Evolutionary conservation across 2,797 vertebrate species (phyloP).

Genomic region (Lindbergichthys nudifrons): DNA sequence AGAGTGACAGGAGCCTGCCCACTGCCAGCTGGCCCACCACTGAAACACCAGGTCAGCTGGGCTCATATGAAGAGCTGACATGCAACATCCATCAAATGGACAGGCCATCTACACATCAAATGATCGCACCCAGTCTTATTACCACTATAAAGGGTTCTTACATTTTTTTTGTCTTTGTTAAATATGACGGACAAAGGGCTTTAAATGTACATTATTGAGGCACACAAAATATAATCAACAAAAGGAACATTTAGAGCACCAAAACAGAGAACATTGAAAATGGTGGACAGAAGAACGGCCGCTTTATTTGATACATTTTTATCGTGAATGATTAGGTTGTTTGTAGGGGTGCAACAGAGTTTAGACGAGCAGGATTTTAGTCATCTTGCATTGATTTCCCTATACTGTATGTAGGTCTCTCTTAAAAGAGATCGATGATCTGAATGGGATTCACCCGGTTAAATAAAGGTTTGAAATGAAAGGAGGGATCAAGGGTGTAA

Average conservation of each 20-base stretch:
- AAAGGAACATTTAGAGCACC: background rate
- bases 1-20: constrained; percentile 52
- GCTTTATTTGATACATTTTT: background rate
- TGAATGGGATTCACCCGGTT: too few species aligned
- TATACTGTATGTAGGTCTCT: too few species aligned
- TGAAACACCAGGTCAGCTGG: constrained; percentile 45
- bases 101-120: constrained; percentile 72
- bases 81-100: constrained; percentile 64
- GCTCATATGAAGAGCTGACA: constrained; percentile 55
- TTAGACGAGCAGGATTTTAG: background rate
- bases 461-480: too few species aligned
- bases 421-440: too few species aligned
- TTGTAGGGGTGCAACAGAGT: background rate
- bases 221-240: constrained; percentile 13
- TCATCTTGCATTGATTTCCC: background rate
- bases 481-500: too few species aligned
- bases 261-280: background rate
- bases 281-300: background rate
- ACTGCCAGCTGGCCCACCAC: constrained; percentile 65
- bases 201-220: constrained; percentile 14
- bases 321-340: constrained; percentile 2
- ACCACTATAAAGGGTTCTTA: constrained; percentile 62
- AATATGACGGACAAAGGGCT: constrained; percentile 23
- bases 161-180: constrained; percentile 22
- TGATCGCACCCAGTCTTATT: constrained; percentile 49